A percentile compares a stretch with the other conserved stretches of the same genome.
Conservation (phyloP, 2,113 vertebrate species). For the Trematomus loennbergii region DNA sequence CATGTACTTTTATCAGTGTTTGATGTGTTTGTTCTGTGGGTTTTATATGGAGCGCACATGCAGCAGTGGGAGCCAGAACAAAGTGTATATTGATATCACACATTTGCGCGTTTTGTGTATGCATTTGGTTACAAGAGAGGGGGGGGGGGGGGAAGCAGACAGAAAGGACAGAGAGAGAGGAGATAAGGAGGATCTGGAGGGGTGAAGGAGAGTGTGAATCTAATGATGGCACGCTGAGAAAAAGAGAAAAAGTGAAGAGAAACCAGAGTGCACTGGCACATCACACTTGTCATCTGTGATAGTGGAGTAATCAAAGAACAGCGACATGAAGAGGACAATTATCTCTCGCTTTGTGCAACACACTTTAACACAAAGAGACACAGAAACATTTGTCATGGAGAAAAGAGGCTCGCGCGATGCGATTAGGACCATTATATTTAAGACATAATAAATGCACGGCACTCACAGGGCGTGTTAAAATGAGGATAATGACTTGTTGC, state of each 20-base stretch:
- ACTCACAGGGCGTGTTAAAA: background rate
- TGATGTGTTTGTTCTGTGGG: background rate
- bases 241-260: background rate
- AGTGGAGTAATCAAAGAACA: slow-evolving; percentile 45
- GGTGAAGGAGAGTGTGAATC: slow-evolving; percentile 43
- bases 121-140: background rate
- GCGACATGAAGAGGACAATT: slow-evolving; percentile 24
- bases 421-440: slow-evolving; percentile 3
- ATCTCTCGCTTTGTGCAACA: slow-evolving; percentile 23
- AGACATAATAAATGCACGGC: slow-evolving; percentile 1
- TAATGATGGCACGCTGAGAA: slow-evolving; percentile 25
- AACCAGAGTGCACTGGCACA: slow-evolving; percentile 1
- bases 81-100: slow-evolving; percentile 1
- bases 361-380: slow-evolving; percentile 26
- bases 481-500: background rate
- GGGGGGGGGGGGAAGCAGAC: background rate
- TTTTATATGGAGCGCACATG: background rate
- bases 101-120: background rate
- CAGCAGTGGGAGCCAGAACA: slow-evolving; percentile 18
- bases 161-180: slow-evolving; percentile 1
- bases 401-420: slow-evolving; percentile 17
- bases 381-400: slow-evolving; percentile 23
- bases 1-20: slow-evolving; percentile 20
- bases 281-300: slow-evolving; percentile 26
- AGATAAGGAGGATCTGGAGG: background rate